Percentiles rank a stretch among this genome's conserved stretches.
These are phyloP conservation scores for Calliphora vicina DNA, from an alignment of 1,140 invertebrate genomes.

Conservation along the genomic window DNA sequence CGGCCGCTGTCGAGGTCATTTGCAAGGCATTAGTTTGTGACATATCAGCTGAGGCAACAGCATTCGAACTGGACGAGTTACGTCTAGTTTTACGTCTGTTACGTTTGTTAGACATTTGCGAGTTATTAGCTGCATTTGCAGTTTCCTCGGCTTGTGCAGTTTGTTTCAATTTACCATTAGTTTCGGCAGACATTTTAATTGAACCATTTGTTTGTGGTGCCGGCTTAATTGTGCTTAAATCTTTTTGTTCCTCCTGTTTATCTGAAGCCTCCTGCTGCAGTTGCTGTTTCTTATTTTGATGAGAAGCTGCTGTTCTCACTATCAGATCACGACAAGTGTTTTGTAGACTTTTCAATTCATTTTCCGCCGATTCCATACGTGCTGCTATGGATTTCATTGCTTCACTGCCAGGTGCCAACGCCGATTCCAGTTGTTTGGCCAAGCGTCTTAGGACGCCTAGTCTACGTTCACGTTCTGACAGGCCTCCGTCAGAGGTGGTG, in stretches of 20 bases:
- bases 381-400: slow-evolving; percentile 71
- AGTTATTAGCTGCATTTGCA: slow-evolving; percentile 37
- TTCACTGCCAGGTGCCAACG: slow-evolving; percentile 72
- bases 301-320: slow-evolving; percentile 70
- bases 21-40: not conserved
- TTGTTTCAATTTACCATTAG: not conserved
- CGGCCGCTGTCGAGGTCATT: slow-evolving; percentile 26
- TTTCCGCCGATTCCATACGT: slow-evolving; percentile 80
- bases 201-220: slow-evolving; percentile 21
- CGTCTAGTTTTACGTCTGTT: slow-evolving; percentile 4
- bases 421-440: slow-evolving; percentile 72
- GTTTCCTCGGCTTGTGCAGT: not conserved
- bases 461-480: slow-evolving; percentile 76
- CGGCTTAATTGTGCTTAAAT: not conserved
- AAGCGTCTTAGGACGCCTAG: slow-evolving; percentile 72
- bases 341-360: slow-evolving; percentile 78
- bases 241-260: slow-evolving; percentile 11
- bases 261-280: slow-evolving; percentile 40
- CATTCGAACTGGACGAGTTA: not conserved
- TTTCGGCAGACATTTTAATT: not conserved
- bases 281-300: slow-evolving; percentile 52
- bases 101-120: slow-evolving; percentile 17
- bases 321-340: slow-evolving; percentile 80
- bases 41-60: not conserved
- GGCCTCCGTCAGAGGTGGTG: slow-evolving; percentile 72